phyloP scores from a whole-genome alignment of 2,797 vertebrate genomes.

The Chloroceryle amazona region DNA sequence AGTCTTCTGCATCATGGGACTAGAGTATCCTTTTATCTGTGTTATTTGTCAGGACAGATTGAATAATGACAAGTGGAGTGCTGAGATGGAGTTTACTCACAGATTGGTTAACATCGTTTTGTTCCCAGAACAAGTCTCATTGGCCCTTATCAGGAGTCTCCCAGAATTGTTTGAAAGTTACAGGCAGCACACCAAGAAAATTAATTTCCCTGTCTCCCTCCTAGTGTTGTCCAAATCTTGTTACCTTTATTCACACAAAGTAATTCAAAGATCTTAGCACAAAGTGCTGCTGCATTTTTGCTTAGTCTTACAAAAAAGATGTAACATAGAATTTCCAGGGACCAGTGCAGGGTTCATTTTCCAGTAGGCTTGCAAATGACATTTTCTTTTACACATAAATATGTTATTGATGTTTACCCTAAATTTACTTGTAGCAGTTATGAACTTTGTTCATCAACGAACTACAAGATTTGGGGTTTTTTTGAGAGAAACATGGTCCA shows the following conservation, averaged over 20 bases:
- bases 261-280: neutral
- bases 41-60: conserved; percentile 45
- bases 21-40: conserved; percentile 42
- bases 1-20: conserved; percentile 11
- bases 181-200: conserved; percentile 49
- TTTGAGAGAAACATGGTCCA: neutral
- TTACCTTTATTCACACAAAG: conserved; percentile 28
- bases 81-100: conserved; percentile 36
- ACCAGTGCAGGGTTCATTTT: neutral
- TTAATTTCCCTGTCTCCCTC: conserved; percentile 41
- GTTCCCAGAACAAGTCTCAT: conserved; percentile 44
- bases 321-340: neutral
- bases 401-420: neutral
- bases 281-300: neutral
- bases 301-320: neutral
- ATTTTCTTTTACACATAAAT: neutral
- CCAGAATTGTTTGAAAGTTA: conserved; percentile 52
- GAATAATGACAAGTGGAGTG: conserved; percentile 49
- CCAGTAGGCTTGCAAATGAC: neutral
- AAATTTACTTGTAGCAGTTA: neutral
- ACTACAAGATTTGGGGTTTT: neutral
- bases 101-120: conserved; percentile 59
- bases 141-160: conserved; percentile 54
- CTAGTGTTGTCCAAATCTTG: conserved; percentile 17
- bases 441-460: neutral